Conservation (phyloP, 2,113 vertebrate genomes). For the Bufo gargarizans region DNA sequence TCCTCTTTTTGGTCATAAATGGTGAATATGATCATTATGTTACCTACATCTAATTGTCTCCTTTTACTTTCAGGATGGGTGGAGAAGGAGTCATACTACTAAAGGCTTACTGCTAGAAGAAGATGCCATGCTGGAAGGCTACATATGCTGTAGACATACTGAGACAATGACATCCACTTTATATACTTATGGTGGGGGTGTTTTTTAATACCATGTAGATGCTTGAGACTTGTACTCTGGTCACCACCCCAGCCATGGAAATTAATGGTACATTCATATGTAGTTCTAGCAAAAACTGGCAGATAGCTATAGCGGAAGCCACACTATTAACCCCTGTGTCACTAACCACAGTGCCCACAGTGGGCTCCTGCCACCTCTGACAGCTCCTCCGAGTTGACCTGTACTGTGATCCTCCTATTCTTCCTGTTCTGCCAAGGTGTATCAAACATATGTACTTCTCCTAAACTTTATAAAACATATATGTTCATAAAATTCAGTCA, state of each 20-base stretch:
- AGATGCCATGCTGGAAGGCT: conserved; percentile 39
- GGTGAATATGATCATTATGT: neutral
- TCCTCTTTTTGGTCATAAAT: too few relatives aligned
- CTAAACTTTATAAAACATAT: conserved; percentile 25
- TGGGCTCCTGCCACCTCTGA: neutral
- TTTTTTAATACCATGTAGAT: neutral
- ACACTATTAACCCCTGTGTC: neutral
- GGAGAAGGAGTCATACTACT: conserved; percentile 72
- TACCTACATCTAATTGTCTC: neutral
- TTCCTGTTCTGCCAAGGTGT: neutral
- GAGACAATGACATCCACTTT: neutral
- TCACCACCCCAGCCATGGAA: neutral
- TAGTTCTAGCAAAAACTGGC: neutral
- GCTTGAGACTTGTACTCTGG: neutral
- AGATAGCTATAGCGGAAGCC: neutral
- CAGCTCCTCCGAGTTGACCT: neutral
- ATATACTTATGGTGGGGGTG: neutral
- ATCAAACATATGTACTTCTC: neutral
- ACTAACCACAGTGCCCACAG: neutral
- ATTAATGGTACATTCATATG: neutral
- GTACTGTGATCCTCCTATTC: neutral
- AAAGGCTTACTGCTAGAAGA: neutral
- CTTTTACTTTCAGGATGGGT: conserved; percentile 66
- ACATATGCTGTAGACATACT: conserved; percentile 20
- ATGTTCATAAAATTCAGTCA: conserved; percentile 9